Evolutionary conservation across 1,140 invertebrate genomes (phyloP), one percentile per base, ranked within the genome.

Genomic region (Drosophila asahinai): DNA sequence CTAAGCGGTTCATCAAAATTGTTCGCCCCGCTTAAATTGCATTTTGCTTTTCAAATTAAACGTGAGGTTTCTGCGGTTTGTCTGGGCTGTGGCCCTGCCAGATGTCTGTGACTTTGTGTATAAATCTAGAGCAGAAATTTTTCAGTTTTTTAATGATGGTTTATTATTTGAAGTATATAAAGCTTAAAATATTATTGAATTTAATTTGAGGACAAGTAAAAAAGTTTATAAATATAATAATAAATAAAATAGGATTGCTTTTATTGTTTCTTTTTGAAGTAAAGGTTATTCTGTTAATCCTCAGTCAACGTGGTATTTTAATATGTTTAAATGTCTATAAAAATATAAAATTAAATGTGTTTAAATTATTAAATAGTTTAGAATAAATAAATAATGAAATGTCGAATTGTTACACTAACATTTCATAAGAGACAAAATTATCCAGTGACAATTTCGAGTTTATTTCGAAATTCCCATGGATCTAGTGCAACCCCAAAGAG

Each of bases 11-110:
- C 74, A 84, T 84, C 82, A 84, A 78, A 84, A 75, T 81, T 36
- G 51, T 68, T 75, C 25, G 45, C 67, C 54, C 48, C 42, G 60
- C 73, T 65, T 68, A 86, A 84, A 86, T 81, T 78, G 83, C 78
- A 78, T 73, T 84, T 84, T 84, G 64, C 59, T 84, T 86, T 84
- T 74, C 55, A 73, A 84, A 86, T 84, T 84, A 86, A 86, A 84
- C 66, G 36, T 62, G 54, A 57, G 77, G 66, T 47, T 70, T 76
- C 48, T 64, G 71, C 68, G 67, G 71, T 73, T 73, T 72, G 11
- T n/a, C 15, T 73, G 54, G 38, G 43, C 6, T 51, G 7, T 14
- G 52, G 42, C 58, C 30, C 22, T 15, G 12, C n/a, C 60, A 27
- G 27, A 3, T 66, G 12, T 3, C 63, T 52, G 15, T 51, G 67